Conservation (phyloP, 2,888 invertebrate genomes). For the Baccha elongata region DNA sequence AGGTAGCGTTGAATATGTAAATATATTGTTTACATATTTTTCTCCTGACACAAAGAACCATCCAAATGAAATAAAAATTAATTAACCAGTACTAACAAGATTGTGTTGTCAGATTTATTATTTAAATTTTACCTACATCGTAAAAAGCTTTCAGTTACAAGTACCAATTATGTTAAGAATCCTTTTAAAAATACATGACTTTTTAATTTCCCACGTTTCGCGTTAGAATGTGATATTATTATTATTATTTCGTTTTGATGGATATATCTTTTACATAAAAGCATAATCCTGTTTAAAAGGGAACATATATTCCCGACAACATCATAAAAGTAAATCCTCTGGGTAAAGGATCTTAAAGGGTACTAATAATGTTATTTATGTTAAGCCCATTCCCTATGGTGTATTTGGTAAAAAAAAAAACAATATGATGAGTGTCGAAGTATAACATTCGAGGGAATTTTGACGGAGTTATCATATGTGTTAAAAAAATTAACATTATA, state of each 20-base stretch:
- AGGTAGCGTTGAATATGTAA: background rate
- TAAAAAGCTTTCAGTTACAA: slow-evolving; percentile 1
- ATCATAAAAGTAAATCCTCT: slow-evolving; percentile 18
- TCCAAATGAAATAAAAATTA: slow-evolving; percentile 9
- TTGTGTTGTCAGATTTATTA: background rate
- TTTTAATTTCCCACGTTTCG: slow-evolving; percentile 63
- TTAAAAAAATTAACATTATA: no score
- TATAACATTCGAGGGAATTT: no score
- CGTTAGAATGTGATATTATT: slow-evolving; percentile 22
- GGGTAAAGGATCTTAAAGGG: slow-evolving; percentile 10
- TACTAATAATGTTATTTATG: no score
- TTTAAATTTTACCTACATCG: background rate
- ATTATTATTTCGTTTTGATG: slow-evolving; percentile 5
- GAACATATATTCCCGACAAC: background rate
- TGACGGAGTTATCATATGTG: no score
- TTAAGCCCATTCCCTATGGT: no score
- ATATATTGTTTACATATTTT: background rate
- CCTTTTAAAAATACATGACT: slow-evolving; percentile 59
- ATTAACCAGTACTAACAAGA: slow-evolving; percentile 16
- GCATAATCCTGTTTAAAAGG: slow-evolving; percentile 5
- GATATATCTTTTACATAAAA: slow-evolving; percentile 5
- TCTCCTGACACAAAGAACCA: background rate
- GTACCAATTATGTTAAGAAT: background rate
- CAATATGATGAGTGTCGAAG: no score
- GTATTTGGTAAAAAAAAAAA: no score